Evolutionary conservation across 2,113 vertebrate genomes (phyloP).

Genomic region (Callaeas wilsoni): DNA sequence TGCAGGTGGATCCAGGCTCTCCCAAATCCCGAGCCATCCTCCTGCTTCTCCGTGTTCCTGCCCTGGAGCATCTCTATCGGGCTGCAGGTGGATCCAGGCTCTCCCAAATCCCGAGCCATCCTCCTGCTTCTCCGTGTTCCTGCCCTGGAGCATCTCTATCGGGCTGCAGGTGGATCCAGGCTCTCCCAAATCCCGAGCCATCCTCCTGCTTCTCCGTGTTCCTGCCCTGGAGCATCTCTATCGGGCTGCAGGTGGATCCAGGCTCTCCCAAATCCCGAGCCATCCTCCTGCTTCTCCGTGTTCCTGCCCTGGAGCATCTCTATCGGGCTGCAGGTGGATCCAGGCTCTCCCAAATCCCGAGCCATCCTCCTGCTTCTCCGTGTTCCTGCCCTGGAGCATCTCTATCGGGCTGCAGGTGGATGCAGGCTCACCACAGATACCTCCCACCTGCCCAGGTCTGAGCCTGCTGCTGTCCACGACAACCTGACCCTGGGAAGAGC

Average conservation of each 20-base stretch:
- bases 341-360: not conserved
- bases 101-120: not conserved
- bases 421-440: not conserved
- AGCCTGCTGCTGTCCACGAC: not conserved
- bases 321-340: too few relatives aligned
- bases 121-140: not conserved
- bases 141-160: too few relatives aligned
- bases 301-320: too few relatives aligned
- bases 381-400: not conserved
- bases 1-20: not conserved
- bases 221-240: too few relatives aligned
- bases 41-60: not conserved
- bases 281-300: not conserved
- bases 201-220: not conserved
- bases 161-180: not conserved
- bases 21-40: not conserved
- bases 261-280: not conserved
- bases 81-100: not conserved
- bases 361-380: not conserved
- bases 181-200: not conserved
- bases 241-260: not conserved
- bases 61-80: too few relatives aligned
- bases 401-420: not conserved
- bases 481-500: not conserved
- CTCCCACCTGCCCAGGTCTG: not conserved